Base-by-base conservation (phyloP, 1,140 invertebrate genomes). In the Metaphire vulgaris region DNA sequence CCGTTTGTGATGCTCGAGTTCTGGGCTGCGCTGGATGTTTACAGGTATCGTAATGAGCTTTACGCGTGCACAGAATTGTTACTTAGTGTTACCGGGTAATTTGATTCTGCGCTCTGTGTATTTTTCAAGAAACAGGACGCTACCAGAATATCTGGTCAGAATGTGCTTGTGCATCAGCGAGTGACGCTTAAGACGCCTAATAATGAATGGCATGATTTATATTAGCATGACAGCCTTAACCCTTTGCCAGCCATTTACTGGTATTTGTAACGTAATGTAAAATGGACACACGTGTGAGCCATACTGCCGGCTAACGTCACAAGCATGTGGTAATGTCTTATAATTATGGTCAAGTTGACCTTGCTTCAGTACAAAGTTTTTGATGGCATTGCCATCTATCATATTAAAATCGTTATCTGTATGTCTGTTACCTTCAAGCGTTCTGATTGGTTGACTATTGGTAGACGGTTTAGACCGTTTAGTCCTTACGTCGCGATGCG, bases 1-100 rank as follows among this genome's bases (percentile, higher is more conserved):
- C 92, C 92, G 78, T 97, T 97, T 85, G 89, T 97, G 73, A 82
- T 96, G n/a, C 88, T 96, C 77, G 92, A 96, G 83, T 91, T 96
- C 76, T 86, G 89, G 81, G 86, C 90, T 74, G 89, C 89, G 79
- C 81, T 92, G 74, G 83, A 84, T 77, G 82, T 92, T 79, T 92
- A 90, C 86, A 85, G 87, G 91, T 91, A 56, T 12, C 21, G 41
- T 6, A 56, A 56, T 12, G 6, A 56, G 21, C 6, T 6, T 56
- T 56, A 56, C 21, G 6, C 21, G 41, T 56, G 21, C 6, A 56
- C 21, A 56, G 6, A 56, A 56, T 12, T 56, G 21, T 56, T 56
- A 56, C 21, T 56, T 56, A 56, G 6, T 56, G 21, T 56, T 56
- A 56, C 21, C 41, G 21, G 41, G 41, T 56, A 12, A 12, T 12